Conservation (phyloP, 2,888 invertebrate species). For the Cephus pulcher region DNA sequence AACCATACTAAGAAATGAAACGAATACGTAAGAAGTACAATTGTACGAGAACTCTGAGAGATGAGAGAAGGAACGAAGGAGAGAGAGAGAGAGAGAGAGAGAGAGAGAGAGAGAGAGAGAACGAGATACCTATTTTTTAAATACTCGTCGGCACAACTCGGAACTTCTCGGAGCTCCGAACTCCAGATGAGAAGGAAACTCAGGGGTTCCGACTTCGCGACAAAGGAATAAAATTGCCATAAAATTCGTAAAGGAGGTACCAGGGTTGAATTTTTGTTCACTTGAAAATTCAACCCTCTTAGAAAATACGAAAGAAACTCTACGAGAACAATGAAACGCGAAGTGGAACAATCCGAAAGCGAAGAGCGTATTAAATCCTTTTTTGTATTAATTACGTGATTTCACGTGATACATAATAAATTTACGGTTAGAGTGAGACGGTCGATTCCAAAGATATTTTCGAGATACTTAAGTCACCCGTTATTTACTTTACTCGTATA, state of each 20-base stretch:
- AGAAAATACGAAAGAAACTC: background rate
- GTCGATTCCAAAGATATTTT: background rate
- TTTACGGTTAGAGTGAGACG: background rate
- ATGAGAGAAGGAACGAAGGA: background rate
- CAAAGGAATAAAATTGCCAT: constrained; percentile 36
- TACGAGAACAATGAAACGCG: background rate
- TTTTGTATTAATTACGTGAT: background rate
- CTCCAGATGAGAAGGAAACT: background rate
- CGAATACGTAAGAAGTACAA: background rate
- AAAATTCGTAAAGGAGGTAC: constrained; percentile 27
- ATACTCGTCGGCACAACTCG: background rate
- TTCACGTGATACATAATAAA: background rate
- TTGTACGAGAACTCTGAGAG: background rate
- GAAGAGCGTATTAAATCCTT: background rate
- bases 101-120: no score
- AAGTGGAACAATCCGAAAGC: background rate
- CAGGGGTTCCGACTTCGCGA: constrained; percentile 1
- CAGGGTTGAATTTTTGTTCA: background rate
- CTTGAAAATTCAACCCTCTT: background rate
- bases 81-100: no score
- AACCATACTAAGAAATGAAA: background rate
- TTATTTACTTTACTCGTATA: background rate
- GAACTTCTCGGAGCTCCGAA: background rate
- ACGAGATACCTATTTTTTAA: background rate
- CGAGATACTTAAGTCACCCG: background rate